These are phyloP conservation scores for Dromius quadrimaculatus DNA, from an alignment of 2,888 invertebrate genomes.

Conservation along the genomic window DNA sequence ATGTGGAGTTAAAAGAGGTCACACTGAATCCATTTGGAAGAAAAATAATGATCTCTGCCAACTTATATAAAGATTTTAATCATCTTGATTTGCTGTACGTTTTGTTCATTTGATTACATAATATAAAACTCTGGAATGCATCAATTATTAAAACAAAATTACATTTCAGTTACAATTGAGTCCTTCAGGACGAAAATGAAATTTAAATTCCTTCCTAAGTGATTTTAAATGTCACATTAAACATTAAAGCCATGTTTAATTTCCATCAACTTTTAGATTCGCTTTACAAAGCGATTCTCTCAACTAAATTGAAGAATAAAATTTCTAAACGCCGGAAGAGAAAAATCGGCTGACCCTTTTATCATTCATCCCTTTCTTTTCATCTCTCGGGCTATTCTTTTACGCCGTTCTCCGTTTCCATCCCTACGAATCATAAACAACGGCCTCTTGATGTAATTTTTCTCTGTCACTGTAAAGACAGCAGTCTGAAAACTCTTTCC, in stretches of 20 bases:
- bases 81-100: too few species aligned
- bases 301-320: constrained; percentile 31
- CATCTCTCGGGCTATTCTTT: constrained; percentile 14
- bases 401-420: not conserved
- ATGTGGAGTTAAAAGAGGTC: too few species aligned
- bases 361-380: constrained; percentile 32
- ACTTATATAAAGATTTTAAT: too few species aligned
- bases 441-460: constrained; percentile 38
- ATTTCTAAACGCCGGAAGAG: constrained; percentile 30
- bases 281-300: constrained; percentile 28
- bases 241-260: constrained; percentile 7
- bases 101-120: too few species aligned
- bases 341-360: constrained; percentile 45
- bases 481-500: constrained; percentile 33
- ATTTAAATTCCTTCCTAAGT: too few species aligned
- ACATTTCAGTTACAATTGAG: too few species aligned
- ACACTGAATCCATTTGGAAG: too few species aligned
- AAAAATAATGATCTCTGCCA: too few species aligned
- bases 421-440: constrained; percentile 45
- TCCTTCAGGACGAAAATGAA: too few species aligned
- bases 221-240: constrained; percentile 4
- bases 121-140: too few species aligned
- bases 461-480: constrained; percentile 46
- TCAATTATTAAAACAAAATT: too few species aligned
- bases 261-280: constrained; percentile 16